Conservation (phyloP, 2,888 invertebrate genomes). For the Hymenopus coronatus region DNA sequence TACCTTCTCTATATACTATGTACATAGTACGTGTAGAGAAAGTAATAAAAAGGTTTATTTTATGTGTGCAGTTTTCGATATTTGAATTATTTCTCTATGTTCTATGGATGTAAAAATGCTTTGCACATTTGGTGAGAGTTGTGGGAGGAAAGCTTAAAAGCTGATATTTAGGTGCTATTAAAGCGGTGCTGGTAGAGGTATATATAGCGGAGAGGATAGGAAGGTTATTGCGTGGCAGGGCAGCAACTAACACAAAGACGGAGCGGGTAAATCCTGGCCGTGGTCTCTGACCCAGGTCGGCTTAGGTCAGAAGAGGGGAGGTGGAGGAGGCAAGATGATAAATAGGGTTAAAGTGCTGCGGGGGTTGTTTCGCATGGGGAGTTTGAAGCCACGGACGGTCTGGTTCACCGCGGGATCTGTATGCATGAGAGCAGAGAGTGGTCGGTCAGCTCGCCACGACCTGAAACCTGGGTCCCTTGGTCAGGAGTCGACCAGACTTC, state of each 20-base stretch:
- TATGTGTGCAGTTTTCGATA: background rate
- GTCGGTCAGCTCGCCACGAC: slow-evolving; percentile 10
- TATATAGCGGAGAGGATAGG: background rate
- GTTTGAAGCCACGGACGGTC: background rate
- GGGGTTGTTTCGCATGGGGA: slow-evolving; percentile 10
- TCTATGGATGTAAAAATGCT: background rate
- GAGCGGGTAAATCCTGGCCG: background rate
- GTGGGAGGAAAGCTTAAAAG: background rate
- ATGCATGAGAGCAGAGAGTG: slow-evolving; percentile 3
- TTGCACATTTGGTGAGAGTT: background rate
- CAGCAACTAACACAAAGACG: background rate
- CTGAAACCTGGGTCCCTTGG: slow-evolving; percentile 15
- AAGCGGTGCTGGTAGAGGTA: background rate
- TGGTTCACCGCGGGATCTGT: slow-evolving; percentile 16
- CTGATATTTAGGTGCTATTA: background rate
- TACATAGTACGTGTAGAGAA: too few species aligned
- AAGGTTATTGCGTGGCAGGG: too few species aligned
- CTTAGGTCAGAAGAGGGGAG: background rate
- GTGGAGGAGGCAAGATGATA: slow-evolving; percentile 2
- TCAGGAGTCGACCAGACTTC: slow-evolving; percentile 2
- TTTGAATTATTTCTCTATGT: too few species aligned
- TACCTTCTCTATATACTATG: too few species aligned
- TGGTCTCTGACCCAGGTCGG: slow-evolving; percentile 2
- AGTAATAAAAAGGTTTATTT: background rate
- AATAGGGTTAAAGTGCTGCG: slow-evolving; percentile 6